phyloP scores from a whole-genome alignment of 2,113 vertebrate species.

The Arizona elegans region DNA sequence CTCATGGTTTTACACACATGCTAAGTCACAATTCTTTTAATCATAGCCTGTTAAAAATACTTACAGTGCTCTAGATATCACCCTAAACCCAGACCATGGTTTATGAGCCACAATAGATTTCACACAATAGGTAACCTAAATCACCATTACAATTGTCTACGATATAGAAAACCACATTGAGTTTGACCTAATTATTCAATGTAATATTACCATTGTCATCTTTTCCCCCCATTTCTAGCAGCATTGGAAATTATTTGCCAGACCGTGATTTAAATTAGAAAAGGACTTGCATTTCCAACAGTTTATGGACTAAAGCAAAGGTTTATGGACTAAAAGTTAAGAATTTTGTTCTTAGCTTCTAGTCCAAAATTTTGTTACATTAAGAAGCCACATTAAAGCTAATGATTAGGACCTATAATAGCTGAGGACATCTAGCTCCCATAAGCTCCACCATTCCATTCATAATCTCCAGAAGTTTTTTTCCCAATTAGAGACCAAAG shows the following conservation, averaged over 20 bases:
- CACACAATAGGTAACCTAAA: not conserved
- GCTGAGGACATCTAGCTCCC: not conserved
- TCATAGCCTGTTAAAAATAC: not conserved
- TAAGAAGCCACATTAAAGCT: not conserved
- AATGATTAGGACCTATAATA: not conserved
- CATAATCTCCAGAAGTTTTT: not conserved
- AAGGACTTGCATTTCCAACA: not conserved
- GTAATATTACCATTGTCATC: not conserved
- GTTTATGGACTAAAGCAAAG: not conserved
- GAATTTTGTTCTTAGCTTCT: not conserved
- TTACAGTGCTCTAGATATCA: not conserved
- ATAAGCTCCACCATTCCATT: not conserved
- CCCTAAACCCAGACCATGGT: not conserved
- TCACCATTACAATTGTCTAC: not conserved
- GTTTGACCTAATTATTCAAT: not conserved
- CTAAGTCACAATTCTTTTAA: not conserved
- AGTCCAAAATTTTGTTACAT: not conserved
- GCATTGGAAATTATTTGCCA: not conserved
- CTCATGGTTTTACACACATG: not conserved
- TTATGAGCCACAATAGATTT: not conserved
- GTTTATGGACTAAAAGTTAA: not conserved
- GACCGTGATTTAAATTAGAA: not conserved
- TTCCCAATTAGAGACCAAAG: not conserved
- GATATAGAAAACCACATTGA: not conserved
- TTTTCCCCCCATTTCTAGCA: not conserved